Evolutionary conservation across 2,797 vertebrate genomes (phyloP).

Genomic region (Cryptoblepharus egeriae): DNA sequence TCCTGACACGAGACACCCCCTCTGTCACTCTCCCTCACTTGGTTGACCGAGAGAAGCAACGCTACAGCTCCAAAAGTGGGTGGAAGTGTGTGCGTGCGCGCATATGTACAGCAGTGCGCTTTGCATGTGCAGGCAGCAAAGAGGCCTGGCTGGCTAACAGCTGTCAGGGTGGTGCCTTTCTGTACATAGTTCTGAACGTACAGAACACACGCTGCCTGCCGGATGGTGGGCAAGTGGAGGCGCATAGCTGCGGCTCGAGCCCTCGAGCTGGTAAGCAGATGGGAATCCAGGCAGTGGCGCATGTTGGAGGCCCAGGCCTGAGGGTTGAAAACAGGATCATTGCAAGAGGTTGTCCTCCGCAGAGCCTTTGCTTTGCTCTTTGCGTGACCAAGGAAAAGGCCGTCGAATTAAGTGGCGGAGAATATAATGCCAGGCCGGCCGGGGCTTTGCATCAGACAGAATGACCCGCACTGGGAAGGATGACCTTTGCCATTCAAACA

Average conservation of each 20-base stretch:
- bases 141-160: conserved; percentile 37
- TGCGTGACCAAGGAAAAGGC: not conserved
- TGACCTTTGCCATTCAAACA: not conserved
- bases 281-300: conserved; percentile 36
- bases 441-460: not conserved
- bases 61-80: not conserved
- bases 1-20: not conserved
- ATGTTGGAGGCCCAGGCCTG: not conserved
- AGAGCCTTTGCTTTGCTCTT: fast-evolving
- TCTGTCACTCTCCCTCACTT: conserved; percentile 35
- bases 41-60: conserved; percentile 51
- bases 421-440: fast-evolving
- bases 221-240: conserved; percentile 41
- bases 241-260: conserved; percentile 20
- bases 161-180: conserved; percentile 46
- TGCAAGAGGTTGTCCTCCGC: not conserved
- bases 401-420: not conserved
- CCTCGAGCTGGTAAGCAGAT: conserved; percentile 49
- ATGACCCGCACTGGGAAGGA: not conserved
- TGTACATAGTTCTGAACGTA: conserved; percentile 49
- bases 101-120: not conserved
- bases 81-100: not conserved
- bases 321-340: not conserved
- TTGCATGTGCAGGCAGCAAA: conserved; percentile 31
- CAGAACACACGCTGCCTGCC: not conserved